Evolutionary conservation across 1,140 invertebrate genomes (phyloP), one percentile per base, ranked within the genome.

Genomic region (Nautilus pompilius): DNA sequence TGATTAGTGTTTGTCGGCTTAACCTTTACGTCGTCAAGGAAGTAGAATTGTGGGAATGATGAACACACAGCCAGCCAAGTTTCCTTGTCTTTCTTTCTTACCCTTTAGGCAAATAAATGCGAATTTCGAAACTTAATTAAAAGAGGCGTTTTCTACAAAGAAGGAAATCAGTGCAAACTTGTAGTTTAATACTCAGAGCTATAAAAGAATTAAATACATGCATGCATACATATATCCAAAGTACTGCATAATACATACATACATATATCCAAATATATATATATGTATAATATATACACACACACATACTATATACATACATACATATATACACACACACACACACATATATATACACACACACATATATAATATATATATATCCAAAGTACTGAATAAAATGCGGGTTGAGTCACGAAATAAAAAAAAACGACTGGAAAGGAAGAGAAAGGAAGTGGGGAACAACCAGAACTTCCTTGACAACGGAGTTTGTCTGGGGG

Each of bases 381-480:
- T n/a, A n/a, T n/a, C 8, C 53, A 55, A 29, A 64, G 49, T 13
- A 32, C 33, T 20, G 57, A 54, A 45, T 56, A 48, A 30, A 22
- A 28, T 13, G 57, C 63, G 24, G 29, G 41, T 15, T 59, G 36
- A n/a, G 45, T 59, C 8, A 30, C 46, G 5, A 20, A 29, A n/a
- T 58, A n/a, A 8, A 63, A 60, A 34, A 62, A 32, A 15, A 54
- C 62, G 2, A 53, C 54, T 28, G 48, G 51, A n/a, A 61, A 33
- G 5, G 33, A 34, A 1, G 36, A 2, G 20, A 24, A 20, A 13
- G n/a, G 17, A 53, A 32, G n/a, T 61, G 5, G 36, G 72, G 34
- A 65, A 69, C 41, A 63, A 75, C 22, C 57, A 71, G 53, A 65
- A 71, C 22, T 65, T 70, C 36, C 49, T 75, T 30, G 41, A 65